A percentile compares a stretch with the other conserved stretches of the same genome.
phyloP scores from a whole-genome alignment of 2,888 invertebrate genomes.

The Pristionchus mayeri region DNA sequence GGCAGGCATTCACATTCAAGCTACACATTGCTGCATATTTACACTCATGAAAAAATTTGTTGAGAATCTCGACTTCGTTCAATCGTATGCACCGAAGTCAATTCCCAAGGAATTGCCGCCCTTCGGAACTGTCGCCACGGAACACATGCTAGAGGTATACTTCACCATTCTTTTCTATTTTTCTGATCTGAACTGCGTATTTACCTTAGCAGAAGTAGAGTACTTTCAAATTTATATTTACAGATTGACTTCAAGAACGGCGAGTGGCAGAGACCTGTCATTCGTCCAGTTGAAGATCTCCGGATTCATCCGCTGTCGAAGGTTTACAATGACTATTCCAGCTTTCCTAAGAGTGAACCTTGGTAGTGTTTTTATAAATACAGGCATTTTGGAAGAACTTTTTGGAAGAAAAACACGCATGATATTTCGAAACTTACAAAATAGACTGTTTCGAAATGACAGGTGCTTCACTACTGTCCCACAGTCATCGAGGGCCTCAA shows the following conservation, averaged over 20 bases:
- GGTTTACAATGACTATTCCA: not conserved
- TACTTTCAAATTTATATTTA: not conserved
- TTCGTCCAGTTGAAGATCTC: not conserved
- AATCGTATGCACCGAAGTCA: not conserved
- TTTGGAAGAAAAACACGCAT: not conserved
- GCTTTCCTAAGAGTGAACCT: no score
- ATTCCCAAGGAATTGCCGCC: not conserved
- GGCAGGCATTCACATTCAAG: no score
- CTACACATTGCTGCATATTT: not conserved
- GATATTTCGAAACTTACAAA: not conserved
- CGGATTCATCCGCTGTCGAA: constrained; percentile 22
- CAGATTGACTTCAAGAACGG: constrained; percentile 41
- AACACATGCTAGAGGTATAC: constrained; percentile 47
- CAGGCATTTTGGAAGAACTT: no score
- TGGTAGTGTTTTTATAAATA: not conserved
- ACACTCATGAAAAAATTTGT: not conserved
- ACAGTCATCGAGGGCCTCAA: constrained; percentile 40
- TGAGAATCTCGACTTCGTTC: not conserved
- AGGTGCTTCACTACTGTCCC: constrained; percentile 45
- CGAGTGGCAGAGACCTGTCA: not conserved
- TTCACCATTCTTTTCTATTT: no score
- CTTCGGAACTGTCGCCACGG: constrained; percentile 20
- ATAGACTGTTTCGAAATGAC: not conserved
- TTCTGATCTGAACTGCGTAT: no score
- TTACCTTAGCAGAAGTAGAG: no score